phyloP scores from a whole-genome alignment of 2,888 invertebrate species.

The Congeria kusceri region DNA sequence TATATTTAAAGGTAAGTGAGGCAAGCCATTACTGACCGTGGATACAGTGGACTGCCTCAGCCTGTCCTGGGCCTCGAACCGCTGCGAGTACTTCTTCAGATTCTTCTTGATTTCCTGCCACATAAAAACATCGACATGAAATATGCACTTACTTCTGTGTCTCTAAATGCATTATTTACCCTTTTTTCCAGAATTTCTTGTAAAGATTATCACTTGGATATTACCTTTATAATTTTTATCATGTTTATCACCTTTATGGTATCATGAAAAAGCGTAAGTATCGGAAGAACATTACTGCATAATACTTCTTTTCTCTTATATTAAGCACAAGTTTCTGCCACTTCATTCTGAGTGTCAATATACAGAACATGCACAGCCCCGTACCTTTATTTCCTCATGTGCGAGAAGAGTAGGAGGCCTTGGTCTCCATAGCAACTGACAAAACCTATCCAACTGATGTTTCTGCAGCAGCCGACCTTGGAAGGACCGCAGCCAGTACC shows the following conservation, averaged over 20 bases:
- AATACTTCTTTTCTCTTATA: too few relatives aligned
- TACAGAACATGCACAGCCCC: neutral
- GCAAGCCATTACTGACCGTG: constrained; percentile 90
- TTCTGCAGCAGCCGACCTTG: constrained; percentile 92
- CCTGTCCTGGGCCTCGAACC: constrained; percentile 98
- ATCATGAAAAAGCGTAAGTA: too few relatives aligned
- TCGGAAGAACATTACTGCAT: too few relatives aligned
- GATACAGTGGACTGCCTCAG: constrained; percentile 96
- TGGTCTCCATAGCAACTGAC: constrained; percentile 98
- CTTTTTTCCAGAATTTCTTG: too few relatives aligned
- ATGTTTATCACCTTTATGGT: too few relatives aligned
- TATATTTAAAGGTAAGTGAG: too few relatives aligned
- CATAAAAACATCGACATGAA: too few relatives aligned
- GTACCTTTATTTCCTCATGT: constrained; percentile 90
- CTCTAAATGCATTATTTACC: too few relatives aligned
- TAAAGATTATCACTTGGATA: too few relatives aligned
- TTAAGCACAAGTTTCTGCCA: neutral
- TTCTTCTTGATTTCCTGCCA: constrained; percentile 97
- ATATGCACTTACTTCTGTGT: too few relatives aligned
- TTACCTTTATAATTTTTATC: too few relatives aligned
- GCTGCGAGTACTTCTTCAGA: constrained; percentile 97
- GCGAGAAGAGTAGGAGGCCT: constrained; percentile 94
- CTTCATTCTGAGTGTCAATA: neutral
- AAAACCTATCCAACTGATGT: constrained; percentile 96
- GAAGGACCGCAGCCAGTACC: constrained; percentile 99